Percentiles rank a stretch among this genome's conserved stretches.
Conservation (phyloP, 1,140 invertebrate species). For the Calosoma granatense region DNA sequence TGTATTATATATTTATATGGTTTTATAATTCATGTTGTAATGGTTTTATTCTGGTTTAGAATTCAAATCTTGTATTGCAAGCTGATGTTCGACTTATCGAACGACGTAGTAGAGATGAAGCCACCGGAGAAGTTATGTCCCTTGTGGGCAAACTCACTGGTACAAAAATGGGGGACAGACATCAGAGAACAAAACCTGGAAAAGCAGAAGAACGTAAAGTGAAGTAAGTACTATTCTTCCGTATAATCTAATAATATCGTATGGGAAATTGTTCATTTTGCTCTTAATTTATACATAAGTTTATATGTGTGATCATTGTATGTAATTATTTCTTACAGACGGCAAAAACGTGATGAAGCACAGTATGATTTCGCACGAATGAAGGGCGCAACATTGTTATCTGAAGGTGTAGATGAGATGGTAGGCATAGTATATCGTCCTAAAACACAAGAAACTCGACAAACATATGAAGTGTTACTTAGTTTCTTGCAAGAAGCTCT, state of each 20-base stretch:
- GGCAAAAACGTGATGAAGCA: slow-evolving; percentile 82
- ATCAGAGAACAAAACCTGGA: slow-evolving; percentile 77
- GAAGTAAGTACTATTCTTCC: slow-evolving; percentile 60
- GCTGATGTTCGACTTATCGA: slow-evolving; percentile 97
- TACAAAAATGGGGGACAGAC: slow-evolving; percentile 92
- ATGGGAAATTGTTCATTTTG: neutral
- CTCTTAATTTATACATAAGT: neutral
- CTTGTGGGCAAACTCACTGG: slow-evolving; percentile 86
- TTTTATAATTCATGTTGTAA: slow-evolving; percentile 18
- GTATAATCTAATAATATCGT: slow-evolving; percentile 5
- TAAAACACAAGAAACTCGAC: slow-evolving; percentile 93
- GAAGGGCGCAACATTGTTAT: slow-evolving; percentile 76
- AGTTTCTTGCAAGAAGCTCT: slow-evolving; percentile 96
- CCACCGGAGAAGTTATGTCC: slow-evolving; percentile 96
- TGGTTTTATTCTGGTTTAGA: slow-evolving; percentile 51
- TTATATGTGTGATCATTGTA: slow-evolving; percentile 4
- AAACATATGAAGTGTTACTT: slow-evolving; percentile 93
- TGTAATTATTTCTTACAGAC: slow-evolving; percentile 38
- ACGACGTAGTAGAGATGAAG: slow-evolving; percentile 92
- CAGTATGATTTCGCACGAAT: slow-evolving; percentile 85
- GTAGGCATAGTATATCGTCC: slow-evolving; percentile 92
- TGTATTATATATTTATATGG: neutral
- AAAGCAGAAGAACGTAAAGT: slow-evolving; percentile 85
- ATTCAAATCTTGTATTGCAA: slow-evolving; percentile 99
- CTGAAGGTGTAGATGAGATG: slow-evolving; percentile 85